phyloP scores from a whole-genome alignment of 2,113 vertebrate species.

The Pandion haliaetus region DNA sequence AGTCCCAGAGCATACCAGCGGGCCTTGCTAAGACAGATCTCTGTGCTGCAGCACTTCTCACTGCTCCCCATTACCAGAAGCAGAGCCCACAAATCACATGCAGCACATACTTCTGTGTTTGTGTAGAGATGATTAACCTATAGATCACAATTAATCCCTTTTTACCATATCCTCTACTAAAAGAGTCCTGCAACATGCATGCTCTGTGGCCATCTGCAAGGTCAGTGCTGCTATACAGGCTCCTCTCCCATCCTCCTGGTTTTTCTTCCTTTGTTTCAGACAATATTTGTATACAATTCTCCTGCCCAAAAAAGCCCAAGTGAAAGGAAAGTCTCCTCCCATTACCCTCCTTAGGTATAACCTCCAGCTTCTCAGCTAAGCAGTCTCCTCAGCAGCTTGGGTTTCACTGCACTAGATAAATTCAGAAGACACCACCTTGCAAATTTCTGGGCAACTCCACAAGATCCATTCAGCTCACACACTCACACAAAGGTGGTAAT shows the following conservation, averaged over 20 bases:
- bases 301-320: not conserved
- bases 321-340: not conserved
- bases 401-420: not conserved
- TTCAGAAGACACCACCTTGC: fast-evolving
- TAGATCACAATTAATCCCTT: not conserved
- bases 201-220: not conserved
- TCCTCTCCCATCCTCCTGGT: not conserved
- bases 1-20: not conserved
- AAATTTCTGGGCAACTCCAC: not conserved
- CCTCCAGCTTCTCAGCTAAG: not conserved
- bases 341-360: not conserved
- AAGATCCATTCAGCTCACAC: not conserved
- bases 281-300: not conserved
- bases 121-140: not conserved
- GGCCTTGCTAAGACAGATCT: not conserved
- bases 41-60: not conserved
- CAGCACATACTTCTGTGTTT: not conserved
- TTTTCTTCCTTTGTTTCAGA: not conserved
- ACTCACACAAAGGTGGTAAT: not conserved
- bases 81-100: not conserved
- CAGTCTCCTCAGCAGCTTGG: not conserved
- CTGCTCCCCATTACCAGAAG: not conserved
- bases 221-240: not conserved
- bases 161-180: not conserved
- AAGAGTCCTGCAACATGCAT: not conserved